These are phyloP conservation scores for Semaprochilodus insignis DNA, from an alignment of 2,797 vertebrate species.

Conservation along the genomic window DNA sequence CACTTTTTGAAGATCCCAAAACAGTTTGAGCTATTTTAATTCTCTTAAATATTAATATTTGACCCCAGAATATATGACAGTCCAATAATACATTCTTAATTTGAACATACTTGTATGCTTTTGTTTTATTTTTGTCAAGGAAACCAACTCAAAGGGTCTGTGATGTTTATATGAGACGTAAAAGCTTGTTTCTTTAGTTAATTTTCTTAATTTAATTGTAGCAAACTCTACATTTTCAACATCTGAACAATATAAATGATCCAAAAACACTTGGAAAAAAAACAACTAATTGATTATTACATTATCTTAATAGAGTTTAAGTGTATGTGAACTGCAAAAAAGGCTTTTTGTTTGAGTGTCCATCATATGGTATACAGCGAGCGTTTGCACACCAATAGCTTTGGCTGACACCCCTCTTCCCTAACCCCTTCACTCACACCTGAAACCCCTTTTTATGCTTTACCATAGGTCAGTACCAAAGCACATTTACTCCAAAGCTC, in stretches of 20 bases:
- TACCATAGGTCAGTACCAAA: slow-evolving; percentile 40
- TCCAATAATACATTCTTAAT: neutral
- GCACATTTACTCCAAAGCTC: slow-evolving; percentile 35
- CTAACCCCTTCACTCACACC: slow-evolving; percentile 68
- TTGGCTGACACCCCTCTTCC: slow-evolving; percentile 52
- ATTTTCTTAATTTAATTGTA: no score
- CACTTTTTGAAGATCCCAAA: neutral
- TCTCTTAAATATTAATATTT: neutral
- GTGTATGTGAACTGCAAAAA: no score
- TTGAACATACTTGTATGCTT: neutral
- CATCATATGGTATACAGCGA: neutral
- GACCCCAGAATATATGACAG: neutral
- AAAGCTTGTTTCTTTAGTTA: no score
- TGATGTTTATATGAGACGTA: no score
- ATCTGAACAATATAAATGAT: no score
- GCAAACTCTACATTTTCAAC: no score
- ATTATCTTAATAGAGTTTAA: no score
- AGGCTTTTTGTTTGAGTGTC: neutral
- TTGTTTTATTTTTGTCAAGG: neutral
- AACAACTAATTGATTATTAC: no score
- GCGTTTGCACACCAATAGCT: slow-evolving; percentile 67
- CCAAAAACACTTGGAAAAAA: no score
- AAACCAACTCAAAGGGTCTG: neutral
- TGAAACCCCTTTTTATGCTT: slow-evolving; percentile 33
- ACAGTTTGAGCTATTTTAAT: no score